These are phyloP conservation scores for Orchestes rusci DNA, from an alignment of 2,888 invertebrate species.

Conservation along the genomic window DNA sequence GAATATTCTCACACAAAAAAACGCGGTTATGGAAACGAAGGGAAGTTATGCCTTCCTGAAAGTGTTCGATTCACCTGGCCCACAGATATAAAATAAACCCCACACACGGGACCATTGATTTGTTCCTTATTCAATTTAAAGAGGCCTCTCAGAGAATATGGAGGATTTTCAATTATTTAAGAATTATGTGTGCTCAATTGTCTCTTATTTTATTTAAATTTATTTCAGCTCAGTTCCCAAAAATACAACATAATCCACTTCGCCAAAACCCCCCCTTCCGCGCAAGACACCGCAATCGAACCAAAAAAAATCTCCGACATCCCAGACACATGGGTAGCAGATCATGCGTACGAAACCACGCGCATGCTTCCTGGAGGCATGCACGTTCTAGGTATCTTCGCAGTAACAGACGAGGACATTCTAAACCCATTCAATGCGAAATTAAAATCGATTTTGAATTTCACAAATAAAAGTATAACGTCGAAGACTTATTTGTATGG, in stretches of 20 bases:
- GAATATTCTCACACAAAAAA: too few relatives aligned
- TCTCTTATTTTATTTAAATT: neutral
- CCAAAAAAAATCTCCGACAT: constrained; percentile 44
- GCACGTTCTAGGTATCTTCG: constrained; percentile 72
- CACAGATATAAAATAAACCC: too few relatives aligned
- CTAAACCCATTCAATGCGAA: constrained; percentile 53
- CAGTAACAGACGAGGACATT: constrained; percentile 60
- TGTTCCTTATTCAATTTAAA: too few relatives aligned
- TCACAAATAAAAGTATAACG: constrained; percentile 51
- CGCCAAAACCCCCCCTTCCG: constrained; percentile 66
- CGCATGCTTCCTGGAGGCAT: constrained; percentile 89
- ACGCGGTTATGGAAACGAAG: too few relatives aligned
- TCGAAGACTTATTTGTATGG: constrained; percentile 55
- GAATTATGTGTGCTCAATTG: neutral
- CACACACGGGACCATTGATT: too few relatives aligned
- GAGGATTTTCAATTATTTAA: too few relatives aligned
- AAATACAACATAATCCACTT: constrained; percentile 75
- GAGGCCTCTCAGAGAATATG: too few relatives aligned
- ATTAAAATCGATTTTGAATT: constrained; percentile 51
- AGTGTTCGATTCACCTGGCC: too few relatives aligned
- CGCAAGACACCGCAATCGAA: constrained; percentile 38
- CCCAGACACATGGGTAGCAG: constrained; percentile 63
- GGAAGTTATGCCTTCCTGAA: too few relatives aligned
- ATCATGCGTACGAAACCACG: constrained; percentile 79
- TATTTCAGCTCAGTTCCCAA: constrained; percentile 13